Evolutionary conservation across 2,888 invertebrate species (phyloP).

Genomic region (Bursaphelenchus okinawaensis): DNA sequence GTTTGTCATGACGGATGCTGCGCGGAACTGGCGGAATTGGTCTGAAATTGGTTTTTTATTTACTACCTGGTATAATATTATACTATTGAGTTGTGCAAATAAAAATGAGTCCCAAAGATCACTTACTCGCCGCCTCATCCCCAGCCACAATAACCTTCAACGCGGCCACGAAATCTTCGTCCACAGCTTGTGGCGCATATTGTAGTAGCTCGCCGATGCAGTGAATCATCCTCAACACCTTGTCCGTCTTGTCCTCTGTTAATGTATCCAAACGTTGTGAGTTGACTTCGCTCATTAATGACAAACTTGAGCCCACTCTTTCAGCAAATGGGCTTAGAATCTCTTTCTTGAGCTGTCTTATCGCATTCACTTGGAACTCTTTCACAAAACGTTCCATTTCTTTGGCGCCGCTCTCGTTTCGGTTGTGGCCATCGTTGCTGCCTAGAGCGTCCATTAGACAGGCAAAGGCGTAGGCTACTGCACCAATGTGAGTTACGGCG

Average conservation of each 20-base stretch:
- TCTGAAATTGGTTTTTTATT: neutral
- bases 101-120: neutral
- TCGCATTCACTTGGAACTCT: neutral
- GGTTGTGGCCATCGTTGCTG: neutral
- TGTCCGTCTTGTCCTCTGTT: slow-evolving; percentile 15
- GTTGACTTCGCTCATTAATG: neutral
- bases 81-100: neutral
- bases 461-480: slow-evolving; percentile 35
- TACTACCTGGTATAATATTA: neutral
- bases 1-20: neutral
- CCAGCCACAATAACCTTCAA: slow-evolving; percentile 27
- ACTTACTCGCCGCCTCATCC: slow-evolving; percentile 17
- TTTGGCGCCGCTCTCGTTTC: neutral
- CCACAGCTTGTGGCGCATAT: slow-evolving; percentile 59
- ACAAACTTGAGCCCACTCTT: neutral
- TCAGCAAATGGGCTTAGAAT: neutral
- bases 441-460: slow-evolving; percentile 12
- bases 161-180: slow-evolving; percentile 58
- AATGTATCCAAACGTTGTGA: neutral
- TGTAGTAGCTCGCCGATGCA: slow-evolving; percentile 59
- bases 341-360: neutral
- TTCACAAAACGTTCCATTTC: slow-evolving; percentile 6
- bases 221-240: slow-evolving; percentile 23
- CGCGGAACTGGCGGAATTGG: neutral
- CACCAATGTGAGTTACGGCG: slow-evolving; percentile 28